Evolutionary conservation across 2,113 vertebrate species (phyloP).

Genomic region (Petromus typicus): DNA sequence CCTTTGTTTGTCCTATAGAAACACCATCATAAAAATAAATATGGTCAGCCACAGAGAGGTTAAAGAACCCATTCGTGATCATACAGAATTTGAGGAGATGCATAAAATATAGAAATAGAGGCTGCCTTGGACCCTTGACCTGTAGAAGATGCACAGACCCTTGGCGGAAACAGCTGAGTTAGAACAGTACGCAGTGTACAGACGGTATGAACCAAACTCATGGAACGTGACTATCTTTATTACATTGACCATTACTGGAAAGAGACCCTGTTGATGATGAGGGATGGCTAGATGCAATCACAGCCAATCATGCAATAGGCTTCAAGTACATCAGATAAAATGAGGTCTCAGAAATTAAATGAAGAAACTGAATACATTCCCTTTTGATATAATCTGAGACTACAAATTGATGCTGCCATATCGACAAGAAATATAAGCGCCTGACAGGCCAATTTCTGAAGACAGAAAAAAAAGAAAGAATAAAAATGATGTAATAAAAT

Average conservation of each 20-base stretch:
- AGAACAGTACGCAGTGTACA: background rate
- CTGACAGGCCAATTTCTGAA: constrained; percentile 72
- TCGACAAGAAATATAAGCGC: constrained; percentile 68
- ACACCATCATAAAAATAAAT: background rate
- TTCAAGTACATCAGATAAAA: constrained; percentile 75
- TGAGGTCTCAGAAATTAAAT: constrained; percentile 52
- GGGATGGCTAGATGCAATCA: constrained; percentile 11
- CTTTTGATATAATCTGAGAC: constrained; percentile 58
- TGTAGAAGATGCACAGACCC: background rate
- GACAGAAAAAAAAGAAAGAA: constrained; percentile 42
- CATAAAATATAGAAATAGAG: background rate
- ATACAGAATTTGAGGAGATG: background rate
- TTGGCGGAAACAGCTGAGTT: background rate
- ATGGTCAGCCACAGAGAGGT: background rate
- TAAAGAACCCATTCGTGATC: background rate
- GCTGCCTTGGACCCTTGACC: background rate
- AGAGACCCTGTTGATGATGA: background rate
- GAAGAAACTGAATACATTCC: constrained; percentile 57
- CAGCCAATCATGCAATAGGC: background rate
- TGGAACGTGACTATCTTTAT: background rate
- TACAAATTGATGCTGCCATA: constrained; percentile 55
- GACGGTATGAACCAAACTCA: background rate
- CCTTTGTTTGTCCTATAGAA: background rate
- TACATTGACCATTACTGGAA: background rate
- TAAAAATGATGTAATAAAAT: constrained; percentile 67